A percentile compares a stretch with the other conserved stretches of the same genome.
Conservation (phyloP, 2,797 vertebrate species). For the Peromyscus eremicus region DNA sequence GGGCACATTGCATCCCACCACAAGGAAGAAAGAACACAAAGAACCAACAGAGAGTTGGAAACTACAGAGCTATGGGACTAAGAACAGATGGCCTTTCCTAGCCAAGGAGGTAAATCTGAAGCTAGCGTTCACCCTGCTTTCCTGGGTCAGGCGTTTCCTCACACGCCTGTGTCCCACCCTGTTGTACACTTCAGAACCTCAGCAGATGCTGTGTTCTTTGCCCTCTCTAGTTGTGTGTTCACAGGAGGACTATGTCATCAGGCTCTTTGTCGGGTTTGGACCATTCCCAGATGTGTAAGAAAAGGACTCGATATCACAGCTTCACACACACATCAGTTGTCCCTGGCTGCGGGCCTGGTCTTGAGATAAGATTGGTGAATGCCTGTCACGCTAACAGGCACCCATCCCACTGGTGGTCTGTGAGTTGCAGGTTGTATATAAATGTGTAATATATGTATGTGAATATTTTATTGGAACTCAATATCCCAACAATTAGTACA, state of each 20-base stretch:
- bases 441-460: not conserved
- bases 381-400: not conserved
- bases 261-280: not conserved
- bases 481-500: constrained; percentile 18
- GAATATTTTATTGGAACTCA: not conserved
- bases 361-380: not conserved
- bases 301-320: fast-evolving
- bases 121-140: not conserved
- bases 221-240: not conserved
- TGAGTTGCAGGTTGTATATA: not conserved
- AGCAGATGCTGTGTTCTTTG: not conserved
- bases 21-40: not conserved
- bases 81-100: not conserved
- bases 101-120: not conserved
- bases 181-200: too few relatives aligned
- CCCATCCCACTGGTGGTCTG: not conserved
- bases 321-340: not conserved
- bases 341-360: not conserved
- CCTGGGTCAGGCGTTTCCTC: not conserved
- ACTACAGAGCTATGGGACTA: not conserved
- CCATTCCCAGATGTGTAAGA: not conserved
- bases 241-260: not conserved
- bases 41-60: not conserved
- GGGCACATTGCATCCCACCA: not conserved
- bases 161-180: not conserved